phyloP scores from a whole-genome alignment of 2,113 vertebrate genomes.

The Ptilonorhynchus violaceus region DNA sequence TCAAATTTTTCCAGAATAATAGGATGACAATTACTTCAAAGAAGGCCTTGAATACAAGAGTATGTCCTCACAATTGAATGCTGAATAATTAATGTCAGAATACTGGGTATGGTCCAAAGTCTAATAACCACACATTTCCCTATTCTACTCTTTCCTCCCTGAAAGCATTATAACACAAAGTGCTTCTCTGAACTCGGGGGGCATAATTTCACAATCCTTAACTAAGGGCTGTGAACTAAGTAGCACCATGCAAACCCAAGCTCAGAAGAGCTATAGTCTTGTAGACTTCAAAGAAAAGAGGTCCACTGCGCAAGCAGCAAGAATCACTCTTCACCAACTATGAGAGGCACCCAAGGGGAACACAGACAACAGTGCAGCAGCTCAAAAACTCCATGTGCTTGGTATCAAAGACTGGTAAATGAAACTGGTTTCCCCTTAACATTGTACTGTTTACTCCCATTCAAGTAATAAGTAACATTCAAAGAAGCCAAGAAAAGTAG shows the following conservation, averaged over 20 bases:
- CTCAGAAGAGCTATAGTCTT: neutral
- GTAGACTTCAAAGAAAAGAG: neutral
- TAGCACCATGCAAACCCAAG: neutral
- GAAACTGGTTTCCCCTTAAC: neutral
- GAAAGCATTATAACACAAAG: neutral
- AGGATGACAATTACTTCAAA: neutral
- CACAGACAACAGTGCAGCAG: too few species aligned
- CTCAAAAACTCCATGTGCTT: neutral
- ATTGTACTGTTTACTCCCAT: neutral
- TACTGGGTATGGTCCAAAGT: neutral
- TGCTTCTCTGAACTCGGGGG: fast-evolving
- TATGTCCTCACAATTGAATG: neutral
- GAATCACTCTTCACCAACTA: neutral
- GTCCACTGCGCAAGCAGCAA: neutral
- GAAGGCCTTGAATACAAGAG: neutral
- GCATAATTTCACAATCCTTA: neutral
- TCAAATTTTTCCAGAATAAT: neutral
- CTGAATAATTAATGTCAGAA: neutral
- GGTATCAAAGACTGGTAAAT: neutral
- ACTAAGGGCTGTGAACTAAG: neutral
- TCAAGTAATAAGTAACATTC: neutral
- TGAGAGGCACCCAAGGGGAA: neutral
- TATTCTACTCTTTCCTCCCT: neutral
- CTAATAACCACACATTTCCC: neutral
- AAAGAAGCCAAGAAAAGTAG: neutral